These are phyloP conservation scores for Cabera pusaria DNA, from an alignment of 2,888 invertebrate genomes.

Conservation along the genomic window DNA sequence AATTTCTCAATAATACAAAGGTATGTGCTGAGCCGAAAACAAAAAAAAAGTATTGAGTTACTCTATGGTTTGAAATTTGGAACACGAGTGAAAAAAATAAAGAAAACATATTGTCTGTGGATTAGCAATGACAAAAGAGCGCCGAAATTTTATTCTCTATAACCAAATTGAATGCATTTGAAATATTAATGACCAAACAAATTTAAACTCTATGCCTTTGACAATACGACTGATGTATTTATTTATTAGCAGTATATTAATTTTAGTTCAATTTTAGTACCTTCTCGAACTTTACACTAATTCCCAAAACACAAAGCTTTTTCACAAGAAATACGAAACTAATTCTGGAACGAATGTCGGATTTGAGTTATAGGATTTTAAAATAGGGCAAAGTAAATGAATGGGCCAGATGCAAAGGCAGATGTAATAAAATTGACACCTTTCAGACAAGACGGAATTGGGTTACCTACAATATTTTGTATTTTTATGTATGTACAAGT, in stretches of 20 bases:
- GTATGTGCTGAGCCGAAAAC: slow-evolving; percentile 4
- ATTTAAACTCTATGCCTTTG: slow-evolving; percentile 3
- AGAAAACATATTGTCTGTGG: slow-evolving; percentile 44
- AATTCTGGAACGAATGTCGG: slow-evolving; percentile 9
- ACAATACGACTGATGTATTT: too few relatives aligned
- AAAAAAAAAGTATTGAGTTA: slow-evolving; percentile 38
- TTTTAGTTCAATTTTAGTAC: too few relatives aligned
- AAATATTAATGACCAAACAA: background rate
- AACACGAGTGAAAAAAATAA: slow-evolving; percentile 31
- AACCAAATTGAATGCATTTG: background rate
- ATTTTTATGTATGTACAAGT: too few relatives aligned
- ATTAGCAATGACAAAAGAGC: slow-evolving; percentile 47
- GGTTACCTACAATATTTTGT: too few relatives aligned
- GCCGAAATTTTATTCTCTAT: slow-evolving; percentile 25
- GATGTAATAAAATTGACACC: slow-evolving; percentile 1
- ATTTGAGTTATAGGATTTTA: slow-evolving; percentile 6
- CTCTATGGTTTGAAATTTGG: slow-evolving; percentile 23
- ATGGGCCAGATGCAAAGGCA: background rate
- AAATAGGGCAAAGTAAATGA: slow-evolving; percentile 1
- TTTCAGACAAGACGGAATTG: too few relatives aligned
- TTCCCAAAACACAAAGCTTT: slow-evolving; percentile 6
- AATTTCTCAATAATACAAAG: slow-evolving; percentile 1
- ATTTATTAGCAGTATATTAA: too few relatives aligned
- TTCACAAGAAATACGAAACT: slow-evolving; percentile 21
- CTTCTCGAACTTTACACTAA: background rate